These are phyloP conservation scores for Clunio marinus DNA, from an alignment of 2,888 invertebrate species.

Conservation along the genomic window DNA sequence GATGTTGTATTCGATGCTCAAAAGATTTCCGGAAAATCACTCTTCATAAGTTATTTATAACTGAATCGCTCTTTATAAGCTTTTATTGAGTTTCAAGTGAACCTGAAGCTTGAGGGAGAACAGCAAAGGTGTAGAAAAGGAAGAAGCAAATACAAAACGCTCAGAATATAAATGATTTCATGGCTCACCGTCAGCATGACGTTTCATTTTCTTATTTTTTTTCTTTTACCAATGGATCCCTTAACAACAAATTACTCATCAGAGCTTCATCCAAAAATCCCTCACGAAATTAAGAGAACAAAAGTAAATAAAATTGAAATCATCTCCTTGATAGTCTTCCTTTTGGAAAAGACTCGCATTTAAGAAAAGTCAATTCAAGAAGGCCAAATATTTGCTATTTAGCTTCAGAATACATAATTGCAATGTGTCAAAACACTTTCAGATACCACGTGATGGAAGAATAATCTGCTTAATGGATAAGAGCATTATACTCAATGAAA, in stretches of 20 bases:
- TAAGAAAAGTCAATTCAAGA: background rate
- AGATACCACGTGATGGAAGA: conserved; percentile 19
- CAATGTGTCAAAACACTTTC: conserved; percentile 12
- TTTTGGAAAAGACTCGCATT: too few species aligned
- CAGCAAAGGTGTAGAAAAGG: background rate
- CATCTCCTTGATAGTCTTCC: background rate
- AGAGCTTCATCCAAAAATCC: background rate
- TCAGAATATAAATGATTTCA: background rate
- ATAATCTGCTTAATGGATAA: conserved; percentile 35
- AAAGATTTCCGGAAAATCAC: background rate
- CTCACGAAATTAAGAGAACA: background rate
- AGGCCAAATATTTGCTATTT: background rate
- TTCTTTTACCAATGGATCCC: background rate
- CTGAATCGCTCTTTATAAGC: background rate
- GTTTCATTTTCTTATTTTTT: background rate
- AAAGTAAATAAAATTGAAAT: conserved; percentile 12
- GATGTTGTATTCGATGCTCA: background rate
- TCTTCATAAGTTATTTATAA: conserved; percentile 9
- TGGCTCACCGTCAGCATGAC: background rate
- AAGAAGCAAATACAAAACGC: background rate
- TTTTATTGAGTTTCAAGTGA: conserved; percentile 7
- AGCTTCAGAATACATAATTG: background rate
- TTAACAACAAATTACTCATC: conserved; percentile 10
- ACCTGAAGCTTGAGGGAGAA: background rate
- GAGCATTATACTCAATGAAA: conserved; percentile 21